Conservation (phyloP, 2,888 invertebrate species). For the Gastrophysa polygoni region DNA sequence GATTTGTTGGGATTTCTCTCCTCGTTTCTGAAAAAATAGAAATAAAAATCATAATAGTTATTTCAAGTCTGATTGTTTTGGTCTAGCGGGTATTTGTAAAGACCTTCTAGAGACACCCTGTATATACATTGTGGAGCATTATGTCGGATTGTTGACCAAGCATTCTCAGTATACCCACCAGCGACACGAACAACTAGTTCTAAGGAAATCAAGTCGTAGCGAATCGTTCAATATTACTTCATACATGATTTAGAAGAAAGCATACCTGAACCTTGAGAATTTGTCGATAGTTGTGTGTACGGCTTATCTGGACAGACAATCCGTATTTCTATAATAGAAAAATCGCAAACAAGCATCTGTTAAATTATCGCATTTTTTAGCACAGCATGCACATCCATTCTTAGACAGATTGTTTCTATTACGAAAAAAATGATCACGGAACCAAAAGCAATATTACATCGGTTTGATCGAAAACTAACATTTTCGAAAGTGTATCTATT, state of each 20-base stretch:
- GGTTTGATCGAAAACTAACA: too few species aligned
- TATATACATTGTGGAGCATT: too few species aligned
- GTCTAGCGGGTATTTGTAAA: too few species aligned
- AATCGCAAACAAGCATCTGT: conserved; percentile 57
- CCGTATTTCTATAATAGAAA: conserved; percentile 69
- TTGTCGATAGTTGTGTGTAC: conserved; percentile 75
- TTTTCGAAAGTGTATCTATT: too few species aligned
- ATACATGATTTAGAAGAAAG: conserved; percentile 19
- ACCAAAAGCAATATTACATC: too few species aligned
- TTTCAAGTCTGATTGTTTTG: too few species aligned
- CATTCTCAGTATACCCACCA: not conserved
- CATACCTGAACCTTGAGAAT: conserved; percentile 76
- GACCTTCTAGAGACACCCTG: too few species aligned
- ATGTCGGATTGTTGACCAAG: not conserved
- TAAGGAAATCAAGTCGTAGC: not conserved
- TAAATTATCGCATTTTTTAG: conserved; percentile 52
- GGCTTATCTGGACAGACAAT: conserved; percentile 79
- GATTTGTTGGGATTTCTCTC: too few species aligned
- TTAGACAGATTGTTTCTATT: conserved; percentile 37
- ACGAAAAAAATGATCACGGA: not conserved
- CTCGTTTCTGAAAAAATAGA: too few species aligned
- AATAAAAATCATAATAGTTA: too few species aligned
- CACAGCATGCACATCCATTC: conserved; percentile 42
- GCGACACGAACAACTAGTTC: not conserved
- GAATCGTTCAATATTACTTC: conserved; percentile 19